Evolutionary conservation across 23 tunicate genomes (phyloP), one percentile per base, ranked within the genome.

Genomic region (Trididemnum miniatum): DNA sequence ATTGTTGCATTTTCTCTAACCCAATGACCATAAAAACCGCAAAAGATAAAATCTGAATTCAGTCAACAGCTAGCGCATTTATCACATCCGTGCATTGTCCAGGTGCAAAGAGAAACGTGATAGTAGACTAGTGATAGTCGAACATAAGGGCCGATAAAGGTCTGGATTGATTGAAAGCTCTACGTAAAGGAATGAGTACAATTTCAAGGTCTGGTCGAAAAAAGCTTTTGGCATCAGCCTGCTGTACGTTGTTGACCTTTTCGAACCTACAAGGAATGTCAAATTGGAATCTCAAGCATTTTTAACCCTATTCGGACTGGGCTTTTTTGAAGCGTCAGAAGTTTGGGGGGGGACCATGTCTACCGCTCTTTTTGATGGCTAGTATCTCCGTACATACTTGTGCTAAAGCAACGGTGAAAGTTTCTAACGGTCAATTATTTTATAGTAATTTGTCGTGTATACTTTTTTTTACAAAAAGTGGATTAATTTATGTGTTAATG

Each of bases 41-140:
- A 0, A 76, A 39, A 25, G 20, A 39, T 23, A 27, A 44, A 39
- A 28, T 49, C 67, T 62, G n/a, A 20, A 62, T 62, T 62, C n/a
- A 62, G 67, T 62, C 67, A 62, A 44, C 54, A 44, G 26, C 5
- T 12, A 62, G 26, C 67, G n/a, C 15, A 44, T 7, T 15, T 5
- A 31, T 33, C 18, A 33, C 75, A 67, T n/a, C n/a, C n/a, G n/a
- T n/a, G n/a, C n/a, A 67, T 67, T 67, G 75, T 5, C 5, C 75
- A 67, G 75, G 75, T 67, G 75, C 75, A 5, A 3, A 12, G 5
- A 7, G 75, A 67, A 67, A 67, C 32, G 75, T 33, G 75, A 67
- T 67, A n/a, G 67, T n/a, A 20, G 67, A 15, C 67, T 20, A 62
- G 4, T 12, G 26, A 15, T 26, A 62, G 67, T n/a, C 57, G 18